A percentile compares a stretch with the other conserved stretches of the same genome.
Evolutionary conservation across 2,113 vertebrate genomes (phyloP).

Genomic region (Dipodomys stephensi): DNA sequence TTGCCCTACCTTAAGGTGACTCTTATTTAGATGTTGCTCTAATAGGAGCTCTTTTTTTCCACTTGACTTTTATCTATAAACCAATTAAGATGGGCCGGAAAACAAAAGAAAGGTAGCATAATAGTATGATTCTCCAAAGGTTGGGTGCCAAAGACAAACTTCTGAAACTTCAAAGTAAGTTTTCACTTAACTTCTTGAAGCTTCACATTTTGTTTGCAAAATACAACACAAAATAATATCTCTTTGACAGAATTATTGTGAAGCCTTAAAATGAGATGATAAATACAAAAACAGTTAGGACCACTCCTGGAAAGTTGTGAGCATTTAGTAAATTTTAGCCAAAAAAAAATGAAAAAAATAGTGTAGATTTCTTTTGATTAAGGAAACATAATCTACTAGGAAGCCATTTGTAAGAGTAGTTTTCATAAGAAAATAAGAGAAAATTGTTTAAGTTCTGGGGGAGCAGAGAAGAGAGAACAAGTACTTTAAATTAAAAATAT

Average conservation of each 20-base stretch:
- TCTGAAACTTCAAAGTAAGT: not conserved
- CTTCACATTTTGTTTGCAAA: not conserved
- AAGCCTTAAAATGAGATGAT: slow-evolving; percentile 14
- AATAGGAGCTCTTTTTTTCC: not conserved
- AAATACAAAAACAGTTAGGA: not conserved
- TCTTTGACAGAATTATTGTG: not conserved
- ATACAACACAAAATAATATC: not conserved
- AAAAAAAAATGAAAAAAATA: not conserved
- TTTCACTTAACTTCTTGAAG: not conserved
- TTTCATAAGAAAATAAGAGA: not conserved
- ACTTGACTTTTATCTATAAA: not conserved
- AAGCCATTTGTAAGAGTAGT: not conserved
- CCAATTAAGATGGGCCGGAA: not conserved
- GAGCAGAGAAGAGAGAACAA: not conserved
- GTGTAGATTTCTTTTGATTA: not conserved
- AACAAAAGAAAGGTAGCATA: not conserved
- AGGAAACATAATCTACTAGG: not conserved
- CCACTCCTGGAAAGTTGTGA: not conserved
- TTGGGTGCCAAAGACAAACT: not conserved
- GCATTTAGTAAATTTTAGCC: not conserved
- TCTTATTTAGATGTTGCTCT: slow-evolving; percentile 6
- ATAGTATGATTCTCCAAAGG: not conserved
- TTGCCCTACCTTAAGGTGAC: not conserved
- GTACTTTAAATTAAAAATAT: slow-evolving; percentile 29
- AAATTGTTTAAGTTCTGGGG: not conserved